A percentile compares a stretch with the other conserved stretches of the same genome.
Conservation (phyloP, 1,140 invertebrate genomes). For the Aphelenchoides besseyi region DNA sequence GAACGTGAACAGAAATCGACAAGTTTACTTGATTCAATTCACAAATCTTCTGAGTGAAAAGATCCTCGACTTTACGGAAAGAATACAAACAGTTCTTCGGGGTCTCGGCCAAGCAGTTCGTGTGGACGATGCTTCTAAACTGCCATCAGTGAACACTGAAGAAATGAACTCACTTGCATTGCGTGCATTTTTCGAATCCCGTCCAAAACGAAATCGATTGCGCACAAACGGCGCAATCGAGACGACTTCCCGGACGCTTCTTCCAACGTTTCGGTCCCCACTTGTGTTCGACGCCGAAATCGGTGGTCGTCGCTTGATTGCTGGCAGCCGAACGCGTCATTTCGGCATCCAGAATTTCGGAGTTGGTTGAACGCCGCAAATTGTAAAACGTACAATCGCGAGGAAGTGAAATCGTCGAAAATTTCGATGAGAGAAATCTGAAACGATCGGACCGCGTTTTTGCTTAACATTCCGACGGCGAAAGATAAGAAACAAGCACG, state of each 20-base stretch:
- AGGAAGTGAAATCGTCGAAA: neutral
- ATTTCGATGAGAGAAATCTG: neutral
- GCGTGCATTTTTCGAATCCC: neutral
- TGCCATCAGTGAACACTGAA: neutral
- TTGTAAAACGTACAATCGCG: neutral
- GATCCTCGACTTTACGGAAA: neutral
- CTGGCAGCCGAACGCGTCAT: neutral
- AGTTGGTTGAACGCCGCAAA: neutral
- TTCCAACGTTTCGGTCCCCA: neutral
- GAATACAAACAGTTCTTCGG: neutral
- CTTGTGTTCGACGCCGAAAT: neutral
- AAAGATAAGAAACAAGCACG: no score
- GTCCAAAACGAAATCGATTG: neutral
- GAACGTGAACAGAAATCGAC: neutral
- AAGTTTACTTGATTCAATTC: neutral
- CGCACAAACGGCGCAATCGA: neutral
- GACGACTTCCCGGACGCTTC: neutral
- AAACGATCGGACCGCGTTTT: neutral
- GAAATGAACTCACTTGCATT: neutral
- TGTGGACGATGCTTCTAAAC: neutral
- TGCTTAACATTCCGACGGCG: no score
- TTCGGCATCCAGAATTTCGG: neutral
- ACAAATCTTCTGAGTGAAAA: neutral
- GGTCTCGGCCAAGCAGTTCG: neutral
- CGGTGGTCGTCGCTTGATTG: no score